phyloP scores from a whole-genome alignment of 2,797 vertebrate species.

The Tinamus major region DNA sequence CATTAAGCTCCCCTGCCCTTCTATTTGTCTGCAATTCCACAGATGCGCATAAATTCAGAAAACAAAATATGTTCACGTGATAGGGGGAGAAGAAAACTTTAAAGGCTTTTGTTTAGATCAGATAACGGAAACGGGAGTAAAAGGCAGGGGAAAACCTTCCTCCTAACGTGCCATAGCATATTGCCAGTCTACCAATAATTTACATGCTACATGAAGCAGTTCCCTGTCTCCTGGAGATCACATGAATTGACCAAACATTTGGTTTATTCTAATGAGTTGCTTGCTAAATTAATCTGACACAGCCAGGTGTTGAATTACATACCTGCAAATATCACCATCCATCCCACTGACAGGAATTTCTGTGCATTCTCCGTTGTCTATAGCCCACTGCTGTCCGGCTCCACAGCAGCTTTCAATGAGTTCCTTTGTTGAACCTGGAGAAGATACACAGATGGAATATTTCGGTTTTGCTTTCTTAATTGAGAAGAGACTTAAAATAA shows the following conservation, averaged over 20 bases:
- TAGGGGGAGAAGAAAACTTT: not conserved
- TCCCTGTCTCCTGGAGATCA: not conserved
- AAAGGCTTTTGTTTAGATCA: not conserved
- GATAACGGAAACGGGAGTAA: not conserved
- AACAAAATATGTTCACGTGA: rapidly evolving
- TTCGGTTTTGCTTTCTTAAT: not conserved
- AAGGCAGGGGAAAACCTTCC: not conserved
- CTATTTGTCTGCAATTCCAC: not conserved
- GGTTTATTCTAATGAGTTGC: not conserved
- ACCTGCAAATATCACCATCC: conserved; percentile 88
- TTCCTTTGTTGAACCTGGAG: conserved; percentile 85
- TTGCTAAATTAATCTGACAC: not conserved
- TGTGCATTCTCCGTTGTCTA: conserved; percentile 85
- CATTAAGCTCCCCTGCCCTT: not conserved
- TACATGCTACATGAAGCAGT: not conserved
- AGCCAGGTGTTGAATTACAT: not conserved
- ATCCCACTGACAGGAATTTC: conserved; percentile 78
- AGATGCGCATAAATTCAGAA: not conserved
- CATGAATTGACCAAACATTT: rapidly evolving
- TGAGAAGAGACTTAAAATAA: not conserved
- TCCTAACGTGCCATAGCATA: not conserved
- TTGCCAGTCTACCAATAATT: not conserved
- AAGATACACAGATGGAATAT: not conserved
- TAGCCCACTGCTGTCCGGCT: conserved; percentile 91
- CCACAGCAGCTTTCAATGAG: conserved; percentile 90